Evolutionary conservation across 2,113 vertebrate species (phyloP), one percentile per base, ranked within the genome.

Genomic region (Notothenia coriiceps): DNA sequence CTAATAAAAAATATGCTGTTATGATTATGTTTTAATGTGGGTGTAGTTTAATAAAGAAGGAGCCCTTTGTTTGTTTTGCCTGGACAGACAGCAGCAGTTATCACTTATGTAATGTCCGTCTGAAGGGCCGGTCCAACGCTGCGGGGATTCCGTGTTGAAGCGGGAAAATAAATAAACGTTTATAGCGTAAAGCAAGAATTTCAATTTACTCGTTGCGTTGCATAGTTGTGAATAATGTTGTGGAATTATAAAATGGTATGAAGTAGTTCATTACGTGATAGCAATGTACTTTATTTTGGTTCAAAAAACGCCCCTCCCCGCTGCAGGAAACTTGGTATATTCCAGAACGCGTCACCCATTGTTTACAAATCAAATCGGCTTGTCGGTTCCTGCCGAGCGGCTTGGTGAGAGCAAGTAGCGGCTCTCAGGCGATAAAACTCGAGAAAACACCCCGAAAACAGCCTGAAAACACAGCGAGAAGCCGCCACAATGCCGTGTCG

Each of bases 341-440:
- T 86, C 92, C 93, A 13, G 1, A 2, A 10, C 75, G 82, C 95
- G 96, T 97, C 95, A 96, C 6, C 95, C 93, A 95, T 97, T 97
- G 96, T 97, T 97, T 96, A 97, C 96, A 97, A 96, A 96, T 94
- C 84, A 81, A 94, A 70, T 54, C 44, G 40, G 83, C 56, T 47
- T 54, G 89, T 93, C 69, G 82, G 87, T 86, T 73, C 72, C 56
- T 76, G 90, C 78, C 44, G 91, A 82, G 83, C 79, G 84, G 93
- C 92, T 89, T 91, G 94, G 79, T 49, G 90, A 81, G 79, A 56
- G 84, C 56, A 66, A 70, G 90, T n/a, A 80, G 84, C 77, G 33
- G 66, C 86, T 65, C 29, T 79, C 86, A 56, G 35, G 18, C 59
- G 2, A 35, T 1, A 10, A 67, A 7, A 62, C 7, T 6, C 51